phyloP scores from a whole-genome alignment of 2,797 vertebrate species.

The Crocidura indochinensis region DNA sequence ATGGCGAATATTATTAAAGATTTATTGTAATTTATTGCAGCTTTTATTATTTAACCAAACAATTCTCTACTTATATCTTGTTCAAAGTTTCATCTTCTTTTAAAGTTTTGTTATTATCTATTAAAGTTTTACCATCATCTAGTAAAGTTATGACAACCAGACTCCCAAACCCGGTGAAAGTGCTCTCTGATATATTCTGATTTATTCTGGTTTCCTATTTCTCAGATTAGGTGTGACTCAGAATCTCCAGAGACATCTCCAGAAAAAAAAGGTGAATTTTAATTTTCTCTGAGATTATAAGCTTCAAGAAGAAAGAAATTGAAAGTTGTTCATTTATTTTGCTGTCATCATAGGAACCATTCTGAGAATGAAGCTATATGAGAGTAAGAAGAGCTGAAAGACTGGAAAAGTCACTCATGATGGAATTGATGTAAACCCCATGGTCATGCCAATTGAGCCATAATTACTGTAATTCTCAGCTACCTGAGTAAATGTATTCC shows the following conservation, averaged over 20 bases:
- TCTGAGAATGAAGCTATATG: slow-evolving; percentile 14
- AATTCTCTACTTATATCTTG: neutral
- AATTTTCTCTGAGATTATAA: slow-evolving; percentile 41
- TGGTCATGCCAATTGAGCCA: neutral
- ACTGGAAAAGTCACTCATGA: neutral
- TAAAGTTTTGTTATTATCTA: too few relatives aligned
- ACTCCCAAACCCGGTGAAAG: neutral
- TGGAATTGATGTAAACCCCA: neutral
- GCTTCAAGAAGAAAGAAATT: slow-evolving; percentile 24
- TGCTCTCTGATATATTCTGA: neutral
- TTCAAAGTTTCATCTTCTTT: too few relatives aligned
- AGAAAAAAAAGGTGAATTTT: slow-evolving; percentile 13
- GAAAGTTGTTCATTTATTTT: slow-evolving; percentile 46
- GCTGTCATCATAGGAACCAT: slow-evolving; percentile 33
- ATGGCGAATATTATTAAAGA: neutral
- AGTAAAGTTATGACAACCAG: neutral
- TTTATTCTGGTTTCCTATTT: neutral
- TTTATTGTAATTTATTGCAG: neutral
- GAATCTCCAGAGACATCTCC: neutral
- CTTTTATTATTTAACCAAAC: neutral
- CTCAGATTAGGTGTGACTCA: neutral
- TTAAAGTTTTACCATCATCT: too few relatives aligned
- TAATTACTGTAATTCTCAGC: neutral
- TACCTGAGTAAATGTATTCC: neutral
- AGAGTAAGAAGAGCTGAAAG: neutral